phyloP scores from a whole-genome alignment of 2,888 invertebrate genomes.

The Nematopogon swammerdamellus region DNA sequence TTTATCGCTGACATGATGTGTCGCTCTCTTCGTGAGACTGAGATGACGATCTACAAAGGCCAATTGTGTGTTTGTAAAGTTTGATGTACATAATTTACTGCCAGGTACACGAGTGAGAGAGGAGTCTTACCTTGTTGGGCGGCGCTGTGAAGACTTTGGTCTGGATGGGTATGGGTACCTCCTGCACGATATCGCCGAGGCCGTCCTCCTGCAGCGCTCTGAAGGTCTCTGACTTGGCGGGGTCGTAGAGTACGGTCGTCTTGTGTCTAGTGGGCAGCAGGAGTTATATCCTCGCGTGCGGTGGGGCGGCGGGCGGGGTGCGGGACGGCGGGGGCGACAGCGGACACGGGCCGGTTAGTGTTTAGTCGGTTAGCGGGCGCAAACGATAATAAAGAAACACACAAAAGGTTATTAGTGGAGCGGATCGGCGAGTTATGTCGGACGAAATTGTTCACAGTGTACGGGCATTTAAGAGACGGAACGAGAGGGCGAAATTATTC shows the following conservation, averaged over 20 bases:
- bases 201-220: conserved; percentile 81
- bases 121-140: conserved; percentile 53
- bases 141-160: conserved; percentile 74
- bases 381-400: conserved; percentile 1
- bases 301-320: conserved; percentile 12
- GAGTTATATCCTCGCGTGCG: conserved; percentile 13
- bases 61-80: too few species aligned
- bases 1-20: too few species aligned
- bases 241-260: conserved; percentile 78
- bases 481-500: background rate
- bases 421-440: too few species aligned
- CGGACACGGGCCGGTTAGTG: conserved; percentile 32
- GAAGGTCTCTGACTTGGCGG: conserved; percentile 85
- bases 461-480: too few species aligned
- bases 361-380: conserved; percentile 54
- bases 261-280: conserved; percentile 41
- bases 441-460: too few species aligned
- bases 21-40: too few species aligned
- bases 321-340: conserved; percentile 16
- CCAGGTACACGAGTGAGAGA: too few species aligned
- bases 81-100: too few species aligned
- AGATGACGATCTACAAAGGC: too few species aligned
- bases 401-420: background rate
- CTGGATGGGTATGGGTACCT: conserved; percentile 68
- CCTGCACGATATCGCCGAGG: conserved; percentile 61